These are phyloP conservation scores for Herpetotheres cachinnans DNA, from an alignment of 2,113 vertebrate species.

Conservation along the genomic window DNA sequence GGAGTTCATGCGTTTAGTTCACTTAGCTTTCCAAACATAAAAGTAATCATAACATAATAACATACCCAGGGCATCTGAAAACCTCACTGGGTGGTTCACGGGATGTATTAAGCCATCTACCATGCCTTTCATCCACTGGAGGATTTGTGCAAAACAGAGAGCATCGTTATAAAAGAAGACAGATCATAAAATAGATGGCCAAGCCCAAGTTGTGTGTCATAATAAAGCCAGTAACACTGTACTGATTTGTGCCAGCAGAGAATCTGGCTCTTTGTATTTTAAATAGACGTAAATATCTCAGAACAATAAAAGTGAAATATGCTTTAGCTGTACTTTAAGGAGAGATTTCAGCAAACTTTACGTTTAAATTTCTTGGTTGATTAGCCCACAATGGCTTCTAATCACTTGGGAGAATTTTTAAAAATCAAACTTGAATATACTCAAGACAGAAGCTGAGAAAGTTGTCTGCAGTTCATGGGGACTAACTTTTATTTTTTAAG, in stretches of 20 bases:
- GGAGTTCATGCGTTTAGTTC: background rate
- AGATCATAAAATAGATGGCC: conserved; percentile 1
- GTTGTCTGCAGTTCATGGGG: background rate
- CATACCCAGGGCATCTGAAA: background rate
- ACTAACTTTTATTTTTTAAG: background rate
- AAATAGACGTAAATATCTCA: conserved; percentile 18
- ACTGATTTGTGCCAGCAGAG: background rate
- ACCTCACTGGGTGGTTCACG: background rate
- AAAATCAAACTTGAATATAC: conserved; percentile 31
- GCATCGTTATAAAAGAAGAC: background rate
- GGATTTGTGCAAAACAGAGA: background rate
- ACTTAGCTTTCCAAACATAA: conserved; percentile 13
- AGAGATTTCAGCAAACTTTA: conserved; percentile 41
- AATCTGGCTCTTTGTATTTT: background rate
- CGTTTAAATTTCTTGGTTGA: conserved; percentile 62
- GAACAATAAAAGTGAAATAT: conserved; percentile 44
- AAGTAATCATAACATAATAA: background rate
- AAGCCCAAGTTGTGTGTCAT: background rate
- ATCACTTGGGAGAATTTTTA: conserved; percentile 26
- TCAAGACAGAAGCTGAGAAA: background rate
- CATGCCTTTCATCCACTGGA: background rate
- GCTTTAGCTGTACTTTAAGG: conserved; percentile 1
- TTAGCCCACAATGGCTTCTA: conserved; percentile 53
- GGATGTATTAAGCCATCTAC: background rate
- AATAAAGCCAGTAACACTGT: background rate